Evolutionary conservation across 2,797 vertebrate species (phyloP), one percentile per base, ranked within the genome.

Genomic region (Limnodromus scolopaceus): DNA sequence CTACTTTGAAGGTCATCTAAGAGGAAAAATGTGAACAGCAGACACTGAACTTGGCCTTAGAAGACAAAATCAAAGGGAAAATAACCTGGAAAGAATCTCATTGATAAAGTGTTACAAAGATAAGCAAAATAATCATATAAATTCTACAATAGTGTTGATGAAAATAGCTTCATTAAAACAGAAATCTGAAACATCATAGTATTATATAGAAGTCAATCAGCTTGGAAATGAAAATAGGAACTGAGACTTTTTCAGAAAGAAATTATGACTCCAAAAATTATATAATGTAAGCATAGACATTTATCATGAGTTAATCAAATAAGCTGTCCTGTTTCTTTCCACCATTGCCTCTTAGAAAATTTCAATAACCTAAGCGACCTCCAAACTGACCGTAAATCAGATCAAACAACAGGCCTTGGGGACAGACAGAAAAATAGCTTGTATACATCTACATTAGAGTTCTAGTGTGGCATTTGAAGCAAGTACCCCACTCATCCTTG

Each of bases 201-300:
- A 39, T 19, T 34, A 34, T 18, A 19, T 1, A 57, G 30, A 46
- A 87, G 63, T 76, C 76, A 69, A 45, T 81, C 58, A 68, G 28
- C 48, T 89, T 85, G 54, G 84, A 72, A 89, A 93, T 92, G 55
- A 57, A 85, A 68, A 79, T 90, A 89, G 69, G 77, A 95, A 75
- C 4, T 25, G 18, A 66, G 16, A 54, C 9, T 53, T 32, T 58
- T 76, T 76, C 20, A 68, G 57, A 89, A 89, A 4, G 1, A 81
- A 63, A 45, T 51, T n/a, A 28, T 2, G 2, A 58, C 81, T 91
- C 55, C 6, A 92, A 38, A 34, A 86, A 89, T 46, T 39, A 61
- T 46, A n/a, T 60, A 49, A 90, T 28, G 71, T 51, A 78, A 92
- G 13, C 39, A 69, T 5, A 64, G 51, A 45, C 60, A 78, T 28